These are phyloP conservation scores for Bombyx mori DNA, from an alignment of 1,140 invertebrate species.

Conservation along the genomic window ASM3026992v2 NC_085111.1:9836501-9837000, in stretches of 20 bases:
- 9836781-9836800: constrained; percentile 35
- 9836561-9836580: constrained; percentile 52
- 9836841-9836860: constrained; percentile 10
- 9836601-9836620: constrained; percentile 29
- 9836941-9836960: constrained; percentile 31
- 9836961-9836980: constrained; percentile 27
- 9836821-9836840: constrained; percentile 15
- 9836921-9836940: constrained; percentile 45
- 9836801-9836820: constrained; percentile 19
- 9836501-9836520: constrained; percentile 24
- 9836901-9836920: constrained; percentile 30
- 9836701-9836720: constrained; percentile 41
- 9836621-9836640: constrained; percentile 51
- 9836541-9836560: constrained; percentile 54
- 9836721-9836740: constrained; percentile 48
- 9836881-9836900: constrained; percentile 15
- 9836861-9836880: constrained; percentile 4
- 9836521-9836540: constrained; percentile 16
- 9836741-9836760: constrained; percentile 27
- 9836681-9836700: constrained; percentile 40
- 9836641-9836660: constrained; percentile 54
- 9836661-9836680: constrained; percentile 54
- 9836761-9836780: constrained; percentile 23
- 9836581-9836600: constrained; percentile 60
- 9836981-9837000: constrained; percentile 19